Evolutionary conservation across 1,140 invertebrate genomes (phyloP), one percentile per base, ranked within the genome.

Genomic region (Scaptomyza hsui): DNA sequence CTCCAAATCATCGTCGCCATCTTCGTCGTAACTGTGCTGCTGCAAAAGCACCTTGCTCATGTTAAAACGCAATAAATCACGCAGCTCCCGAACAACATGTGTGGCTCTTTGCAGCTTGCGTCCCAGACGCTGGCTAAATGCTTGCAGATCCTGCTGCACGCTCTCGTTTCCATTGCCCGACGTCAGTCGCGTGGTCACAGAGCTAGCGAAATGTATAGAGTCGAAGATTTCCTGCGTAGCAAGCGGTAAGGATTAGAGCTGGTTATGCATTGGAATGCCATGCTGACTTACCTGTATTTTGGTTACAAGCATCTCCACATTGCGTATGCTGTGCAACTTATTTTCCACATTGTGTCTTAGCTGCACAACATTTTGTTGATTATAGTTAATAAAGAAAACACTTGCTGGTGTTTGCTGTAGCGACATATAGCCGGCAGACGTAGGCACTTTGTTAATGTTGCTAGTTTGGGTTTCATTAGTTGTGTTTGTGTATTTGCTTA

Each of bases 271-370:
- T 4, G 12, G 7, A 15, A 15, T 6, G 2, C 3, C n/a, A 48
- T 6, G 26, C n/a, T 16, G 0, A 6, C 69, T 72, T 67, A 93
- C 93, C 92, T 94, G 93, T 90, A 94, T 94, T 32, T 92, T 92
- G 12, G 92, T 90, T 53, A 94, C 92, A 19, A 93, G 93, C 63
- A 94, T 89, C 91, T 94, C 94, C 68, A 93, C 91, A 89, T 94
- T 93, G 41, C 91, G 65, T 89, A 92, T 92, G 68, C 90, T 89
- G 16, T 86, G 80, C 24, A 92, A 70, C 49, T 82, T 81, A 7
- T 57, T 59, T 48, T 91, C 88, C 39, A 91, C 72, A 56, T 90
- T 90, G 35, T 78, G 69, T 3, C 86, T 70, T 24, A 91, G 39
- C 49, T 90, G 86, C 45, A 89, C 60, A 7, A 90, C 86, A 72